Evolutionary conservation across 1,140 invertebrate species (phyloP), one percentile per base, ranked within the genome.

Genomic region (Apis florea): DNA sequence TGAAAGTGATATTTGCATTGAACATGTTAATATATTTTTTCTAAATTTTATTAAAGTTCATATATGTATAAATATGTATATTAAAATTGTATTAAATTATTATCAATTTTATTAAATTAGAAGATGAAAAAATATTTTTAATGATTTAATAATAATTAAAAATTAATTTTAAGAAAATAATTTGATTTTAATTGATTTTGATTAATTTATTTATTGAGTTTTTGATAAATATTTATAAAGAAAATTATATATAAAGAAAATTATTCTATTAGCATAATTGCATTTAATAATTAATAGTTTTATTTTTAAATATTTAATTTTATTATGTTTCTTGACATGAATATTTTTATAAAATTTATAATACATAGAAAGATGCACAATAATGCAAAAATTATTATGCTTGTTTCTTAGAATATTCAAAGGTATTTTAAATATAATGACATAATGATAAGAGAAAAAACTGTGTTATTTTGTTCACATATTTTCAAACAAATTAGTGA

Each of bases 401-500:
- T 54, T 54, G 13, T 54, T 54, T 54, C 13, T 64, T 17, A 64
- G 9, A 64, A 17, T 64, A 19, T 53, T 40, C 11, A 67, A 67
- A n/a, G 2, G 15, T 6, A 0, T 31, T 59, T 59, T 15, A 21
- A 47, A 47, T 2, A n/a, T n/a, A 67, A 67, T 40, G 47, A 24
- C 51, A 24, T 9, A 24, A 68, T 9, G 17, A n/a, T n/a, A n/a
- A n/a, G n/a, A 68, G 24, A 10, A 24, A 68, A 10, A 13, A 13
- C 13, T 21, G 13, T 63, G 15, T 21, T 17, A 63, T 15, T 47
- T 9, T 40, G 19, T 47, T 67, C 2, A 21, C 13, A n/a, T 47
- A 12, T 67, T 40, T 67, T 67, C 8, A 75, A 78, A 78, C 76
- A 72, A 79, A 71, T 31, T 54, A 61, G 49, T 11, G 26, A 71